A percentile compares a stretch with the other conserved stretches of the same genome.
Evolutionary conservation across 2,113 vertebrate species (phyloP).

Genomic region (Apodemus sylvaticus): DNA sequence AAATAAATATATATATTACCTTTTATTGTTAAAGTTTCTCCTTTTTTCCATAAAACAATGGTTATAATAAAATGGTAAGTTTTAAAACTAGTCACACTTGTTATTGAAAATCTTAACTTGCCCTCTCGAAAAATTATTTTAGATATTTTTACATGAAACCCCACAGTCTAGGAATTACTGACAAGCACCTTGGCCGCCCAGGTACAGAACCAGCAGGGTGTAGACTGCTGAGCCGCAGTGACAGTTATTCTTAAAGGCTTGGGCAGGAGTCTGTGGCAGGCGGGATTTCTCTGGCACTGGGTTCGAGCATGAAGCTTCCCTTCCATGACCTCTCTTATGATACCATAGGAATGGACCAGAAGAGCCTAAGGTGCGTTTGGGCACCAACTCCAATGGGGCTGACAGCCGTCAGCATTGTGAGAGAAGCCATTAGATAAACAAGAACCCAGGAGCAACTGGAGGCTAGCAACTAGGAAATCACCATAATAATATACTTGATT

Average conservation of each 20-base stretch:
- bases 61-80: neutral
- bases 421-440: neutral
- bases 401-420: neutral
- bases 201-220: too few species aligned
- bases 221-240: neutral
- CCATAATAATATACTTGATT: neutral
- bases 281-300: neutral
- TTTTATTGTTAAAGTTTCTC: neutral
- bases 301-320: neutral
- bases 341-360: neutral
- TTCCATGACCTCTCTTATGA: neutral
- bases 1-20: neutral
- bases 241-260: neutral
- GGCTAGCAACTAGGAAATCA: neutral
- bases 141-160: neutral
- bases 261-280: accelerated
- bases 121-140: neutral
- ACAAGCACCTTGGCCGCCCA: neutral
- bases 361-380: neutral
- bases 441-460: neutral
- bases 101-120: neutral
- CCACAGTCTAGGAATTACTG: neutral
- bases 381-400: neutral
- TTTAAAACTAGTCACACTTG: neutral
- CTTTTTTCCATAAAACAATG: neutral